Conservation (phyloP, 23 tunicate genomes). For the Oikopleura albicans region DNA sequence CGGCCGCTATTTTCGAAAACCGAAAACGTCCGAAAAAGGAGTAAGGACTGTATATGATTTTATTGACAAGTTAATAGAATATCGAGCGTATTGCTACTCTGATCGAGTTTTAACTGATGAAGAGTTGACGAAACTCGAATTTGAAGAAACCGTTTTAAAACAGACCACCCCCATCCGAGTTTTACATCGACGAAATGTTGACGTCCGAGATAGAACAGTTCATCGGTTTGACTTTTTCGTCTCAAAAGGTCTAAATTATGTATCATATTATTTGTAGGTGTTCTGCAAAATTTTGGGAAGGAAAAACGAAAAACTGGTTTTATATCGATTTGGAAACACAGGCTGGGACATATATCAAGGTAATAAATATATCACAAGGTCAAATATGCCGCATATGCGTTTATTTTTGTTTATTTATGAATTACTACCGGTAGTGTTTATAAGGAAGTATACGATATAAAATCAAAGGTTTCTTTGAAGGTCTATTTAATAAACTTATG, state of each 20-base stretch:
- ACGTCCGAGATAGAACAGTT: constrained; percentile 26
- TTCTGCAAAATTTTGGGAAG: not conserved
- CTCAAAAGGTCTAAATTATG: too few relatives aligned
- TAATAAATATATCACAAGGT: not conserved
- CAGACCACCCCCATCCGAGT: constrained; percentile 82
- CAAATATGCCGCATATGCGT: too few relatives aligned
- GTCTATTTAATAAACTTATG: too few relatives aligned
- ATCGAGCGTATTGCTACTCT: constrained; percentile 43
- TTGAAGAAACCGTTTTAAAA: constrained; percentile 23
- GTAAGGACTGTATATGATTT: too few relatives aligned
- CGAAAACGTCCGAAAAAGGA: too few relatives aligned
- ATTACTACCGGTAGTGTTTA: too few relatives aligned
- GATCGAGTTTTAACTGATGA: constrained; percentile 15
- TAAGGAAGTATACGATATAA: too few relatives aligned
- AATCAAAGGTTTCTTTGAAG: too few relatives aligned
- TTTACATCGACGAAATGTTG: constrained; percentile 53
- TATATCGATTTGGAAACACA: constrained; percentile 41
- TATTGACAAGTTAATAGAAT: too few relatives aligned
- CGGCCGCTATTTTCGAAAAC: too few relatives aligned
- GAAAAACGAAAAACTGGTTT: constrained; percentile 22
- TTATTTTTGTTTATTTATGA: too few relatives aligned
- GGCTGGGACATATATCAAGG: constrained; percentile 79
- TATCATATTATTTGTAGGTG: not conserved
- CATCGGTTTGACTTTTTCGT: constrained; percentile 21
- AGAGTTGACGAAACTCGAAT: constrained; percentile 20